Evolutionary conservation across 1,140 invertebrate species (phyloP).

Genomic region (Drosophila ironensis): DNA sequence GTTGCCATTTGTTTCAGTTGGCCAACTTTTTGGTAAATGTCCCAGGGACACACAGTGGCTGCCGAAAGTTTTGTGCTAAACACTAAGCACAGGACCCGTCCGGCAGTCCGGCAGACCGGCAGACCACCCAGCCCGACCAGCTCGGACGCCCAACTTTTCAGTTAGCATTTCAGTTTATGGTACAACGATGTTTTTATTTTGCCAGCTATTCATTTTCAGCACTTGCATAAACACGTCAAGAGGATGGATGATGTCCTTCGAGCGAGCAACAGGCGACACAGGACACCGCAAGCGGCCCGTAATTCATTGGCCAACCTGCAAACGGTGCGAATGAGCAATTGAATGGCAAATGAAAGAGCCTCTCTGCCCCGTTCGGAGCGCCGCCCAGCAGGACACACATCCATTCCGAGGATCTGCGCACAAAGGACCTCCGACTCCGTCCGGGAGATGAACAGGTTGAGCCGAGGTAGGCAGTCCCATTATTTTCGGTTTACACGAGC

Average conservation of each 20-base stretch:
- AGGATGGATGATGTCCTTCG: not conserved
- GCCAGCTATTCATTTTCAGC: conserved; percentile 22
- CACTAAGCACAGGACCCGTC: too few species aligned
- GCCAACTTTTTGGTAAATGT: conserved; percentile 16
- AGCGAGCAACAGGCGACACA: conserved; percentile 32
- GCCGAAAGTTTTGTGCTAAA: conserved; percentile 35
- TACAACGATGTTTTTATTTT: not conserved
- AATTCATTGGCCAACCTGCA: conserved; percentile 31
- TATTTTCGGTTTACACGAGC: not conserved
- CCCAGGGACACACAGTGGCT: conserved; percentile 21
- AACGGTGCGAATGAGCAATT: conserved; percentile 7
- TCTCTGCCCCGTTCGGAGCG: not conserved
- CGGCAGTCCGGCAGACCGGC: too few species aligned
- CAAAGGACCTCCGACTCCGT: too few species aligned
- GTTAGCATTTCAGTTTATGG: conserved; percentile 6
- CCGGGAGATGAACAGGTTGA: conserved; percentile 10
- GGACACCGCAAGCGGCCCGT: conserved; percentile 33
- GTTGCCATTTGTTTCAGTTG: conserved; percentile 51
- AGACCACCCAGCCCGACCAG: too few species aligned
- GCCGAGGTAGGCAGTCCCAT: too few species aligned
- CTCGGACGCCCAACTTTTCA: conserved; percentile 25
- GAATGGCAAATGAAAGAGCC: conserved; percentile 28
- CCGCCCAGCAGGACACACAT: conserved; percentile 1
- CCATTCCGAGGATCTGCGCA: conserved; percentile 6
- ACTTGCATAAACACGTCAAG: conserved; percentile 39